These are phyloP conservation scores for Steinernema khuongi DNA, from an alignment of 1,140 invertebrate species.

Conservation along the genomic window DNA sequence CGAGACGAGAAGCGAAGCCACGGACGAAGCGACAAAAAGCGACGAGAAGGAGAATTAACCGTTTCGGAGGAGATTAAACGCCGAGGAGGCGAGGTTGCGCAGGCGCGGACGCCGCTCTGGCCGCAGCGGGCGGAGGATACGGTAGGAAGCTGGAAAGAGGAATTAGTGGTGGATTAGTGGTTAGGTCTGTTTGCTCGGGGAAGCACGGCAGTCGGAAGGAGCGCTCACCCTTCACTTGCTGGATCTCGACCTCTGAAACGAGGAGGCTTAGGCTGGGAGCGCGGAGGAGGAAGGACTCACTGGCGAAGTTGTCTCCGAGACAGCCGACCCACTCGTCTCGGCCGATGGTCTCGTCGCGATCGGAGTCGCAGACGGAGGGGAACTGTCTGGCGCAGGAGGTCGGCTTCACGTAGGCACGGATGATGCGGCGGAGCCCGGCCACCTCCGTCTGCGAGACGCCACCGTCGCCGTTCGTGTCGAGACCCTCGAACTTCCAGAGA, in stretches of 20 bases:
- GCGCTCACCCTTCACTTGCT: background rate
- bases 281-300: conserved; percentile 59
- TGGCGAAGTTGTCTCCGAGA: conserved; percentile 68
- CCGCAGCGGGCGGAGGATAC: background rate
- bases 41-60: background rate
- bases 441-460: conserved; percentile 74
- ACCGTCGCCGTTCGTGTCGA: conserved; percentile 74
- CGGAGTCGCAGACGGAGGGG: conserved; percentile 74
- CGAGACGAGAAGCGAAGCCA: too few species aligned
- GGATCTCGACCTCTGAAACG: conserved; percentile 23
- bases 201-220: background rate
- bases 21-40: background rate
- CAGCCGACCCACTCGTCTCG: conserved; percentile 75
- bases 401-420: conserved; percentile 78
- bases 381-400: conserved; percentile 81
- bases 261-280: background rate
- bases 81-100: background rate
- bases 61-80: conserved; percentile 13
- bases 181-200: background rate
- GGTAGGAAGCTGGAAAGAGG: conserved; percentile 10
- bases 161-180: conserved; percentile 6
- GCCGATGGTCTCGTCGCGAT: conserved; percentile 72
- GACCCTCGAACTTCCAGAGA: conserved; percentile 75
- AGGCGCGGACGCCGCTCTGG: background rate
- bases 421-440: conserved; percentile 71